Evolutionary conservation across 2,888 invertebrate genomes (phyloP), one percentile per base, ranked within the genome.

Genomic region (Phyllotreta striolata): DNA sequence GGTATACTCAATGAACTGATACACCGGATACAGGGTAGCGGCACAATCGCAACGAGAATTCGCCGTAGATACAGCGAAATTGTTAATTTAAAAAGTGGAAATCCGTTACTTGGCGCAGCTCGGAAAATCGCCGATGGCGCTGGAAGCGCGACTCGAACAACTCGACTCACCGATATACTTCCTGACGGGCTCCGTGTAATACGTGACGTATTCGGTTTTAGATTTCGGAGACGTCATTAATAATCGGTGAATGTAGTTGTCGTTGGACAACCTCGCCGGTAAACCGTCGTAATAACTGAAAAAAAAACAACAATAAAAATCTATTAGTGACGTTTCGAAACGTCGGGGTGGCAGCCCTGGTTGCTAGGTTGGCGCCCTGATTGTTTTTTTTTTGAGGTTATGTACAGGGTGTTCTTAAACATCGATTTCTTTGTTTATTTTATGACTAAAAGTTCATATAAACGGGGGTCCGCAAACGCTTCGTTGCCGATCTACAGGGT

Each of bases 181-280:
- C 77, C 85, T 87, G 69, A 87, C 88, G 64, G 91, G 89, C 69
- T 88, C 88, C 46, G 86, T 85, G 81, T 90, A 91, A 83, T 87
- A 89, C 7, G 81, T 80, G 5, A 78, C 78, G 67, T 79, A 80
- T 61, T 77, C 74, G 57, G 73, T 73, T 72, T 74, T 77, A 52
- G 74, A 68, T 46, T 68, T 74, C 34, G 79, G 78, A 9, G 79
- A 78, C 1, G 91, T 89, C 73, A 87, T 83, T 67, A 91, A 81
- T 69, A 92, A 83, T 72, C 87, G 87, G 62, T 88, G 86, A 68
- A 92, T 84, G 82, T 92, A 93, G 63, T 90, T 88, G 75, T 92
- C 91, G 77, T 87, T 86, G 78, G 84, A 84, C 79, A 88, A 85
- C 77, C 88, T 86, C 77, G 87, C 86, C 52, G 88, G 86, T 51